These are phyloP conservation scores for Morus bassanus DNA, from an alignment of 2,797 vertebrate genomes.

Conservation along the genomic window DNA sequence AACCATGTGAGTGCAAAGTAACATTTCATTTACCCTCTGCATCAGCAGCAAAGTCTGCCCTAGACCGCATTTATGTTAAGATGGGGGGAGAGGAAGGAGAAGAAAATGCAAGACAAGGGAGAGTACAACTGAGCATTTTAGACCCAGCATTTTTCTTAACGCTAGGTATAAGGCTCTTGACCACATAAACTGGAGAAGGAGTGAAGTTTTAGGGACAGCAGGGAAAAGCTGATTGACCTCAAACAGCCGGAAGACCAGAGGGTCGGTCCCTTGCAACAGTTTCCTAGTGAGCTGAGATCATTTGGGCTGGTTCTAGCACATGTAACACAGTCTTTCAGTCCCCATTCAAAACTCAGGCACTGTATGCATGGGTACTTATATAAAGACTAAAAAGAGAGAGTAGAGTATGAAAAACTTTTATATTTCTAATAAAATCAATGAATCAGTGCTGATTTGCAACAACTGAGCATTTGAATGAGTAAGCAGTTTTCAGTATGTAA, in stretches of 20 bases:
- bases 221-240: background rate
- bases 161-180: background rate
- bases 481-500: background rate
- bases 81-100: background rate
- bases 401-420: background rate
- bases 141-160: background rate
- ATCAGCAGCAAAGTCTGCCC: background rate
- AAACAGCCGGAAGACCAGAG: background rate
- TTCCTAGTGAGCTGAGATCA: background rate
- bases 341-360: background rate
- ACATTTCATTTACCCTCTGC: background rate
- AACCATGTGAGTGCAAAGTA: background rate
- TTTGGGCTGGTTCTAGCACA: background rate
- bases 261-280: background rate
- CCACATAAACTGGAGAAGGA: background rate
- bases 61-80: background rate
- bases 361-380: background rate
- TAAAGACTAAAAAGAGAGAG: background rate
- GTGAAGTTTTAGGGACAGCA: background rate
- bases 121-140: background rate
- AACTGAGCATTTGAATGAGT: background rate
- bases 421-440: background rate
- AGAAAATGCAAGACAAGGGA: background rate
- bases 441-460: background rate
- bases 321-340: background rate